Evolutionary conservation across 2,888 invertebrate genomes (phyloP), one percentile per base, ranked within the genome.

Genomic region (Falcaria lacertinaria): DNA sequence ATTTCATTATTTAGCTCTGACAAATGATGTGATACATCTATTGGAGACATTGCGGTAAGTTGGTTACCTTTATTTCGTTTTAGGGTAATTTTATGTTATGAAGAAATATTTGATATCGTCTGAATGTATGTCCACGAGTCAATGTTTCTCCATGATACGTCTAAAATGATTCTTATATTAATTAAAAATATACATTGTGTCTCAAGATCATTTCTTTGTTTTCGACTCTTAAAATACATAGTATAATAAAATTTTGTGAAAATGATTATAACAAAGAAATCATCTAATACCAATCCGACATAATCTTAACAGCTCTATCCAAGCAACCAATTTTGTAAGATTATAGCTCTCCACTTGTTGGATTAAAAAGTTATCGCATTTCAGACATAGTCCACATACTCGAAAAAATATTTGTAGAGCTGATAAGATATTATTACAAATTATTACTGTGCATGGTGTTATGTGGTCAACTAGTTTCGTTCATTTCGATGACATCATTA

Each of bases 1-100:
- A 65, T 96, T 95, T 84, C 91, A 93, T 57, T 94, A 93, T 81
- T 86, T 96, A 75, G 91, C 92, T 52, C 79, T 95, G 56, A 87
- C 92, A 15, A 86, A 92, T 41, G 94, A 95, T 57, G 92, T 94
- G 48, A 88, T 92, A 60, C 90, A 91, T 50, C 90, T 96, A 64
- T 88, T 97, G 50, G 90, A 90, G 63, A 91, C 92, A 44, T 88
- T 96, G 61, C 92, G 90, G 90, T 90, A 82, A 59, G 86, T 80
- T 69, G 52, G 59, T 56, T 67, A 49, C 62, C 65, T 65, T 48
- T 58, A 58, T 42, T 45, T 62, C 8, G n/a, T n/a, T n/a, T 48
- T 41, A 42, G 44, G 44, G 44, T 51, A 57, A 48, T 63, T 59
- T 64, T 69, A 72, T 81, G 62, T 83, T 82, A 79, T 87, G 88